Evolutionary conservation across 2,888 invertebrate genomes (phyloP).

Genomic region (Zhengitettix transpicula): DNA sequence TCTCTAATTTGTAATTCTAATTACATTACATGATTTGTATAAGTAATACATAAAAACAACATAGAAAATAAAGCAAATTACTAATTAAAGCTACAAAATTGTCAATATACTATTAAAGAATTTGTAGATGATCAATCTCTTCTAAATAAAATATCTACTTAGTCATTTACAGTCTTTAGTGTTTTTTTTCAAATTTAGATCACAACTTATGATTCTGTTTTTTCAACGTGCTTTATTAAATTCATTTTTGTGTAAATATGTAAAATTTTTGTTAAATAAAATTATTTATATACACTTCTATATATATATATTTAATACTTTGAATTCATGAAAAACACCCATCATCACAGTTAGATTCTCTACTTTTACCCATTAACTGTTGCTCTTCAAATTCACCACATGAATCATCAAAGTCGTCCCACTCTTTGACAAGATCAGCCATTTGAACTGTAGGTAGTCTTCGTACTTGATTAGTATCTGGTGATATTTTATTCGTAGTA

Average conservation of each 20-base stretch:
- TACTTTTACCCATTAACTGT: not conserved
- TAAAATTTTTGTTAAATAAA: too few species aligned
- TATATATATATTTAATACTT: not conserved
- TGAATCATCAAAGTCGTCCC: conserved; percentile 9
- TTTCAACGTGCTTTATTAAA: too few species aligned
- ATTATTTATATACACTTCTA: not conserved
- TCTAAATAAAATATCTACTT: not conserved
- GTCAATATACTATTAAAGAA: not conserved
- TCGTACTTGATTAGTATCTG: not conserved
- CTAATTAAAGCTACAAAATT: not conserved
- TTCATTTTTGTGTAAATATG: too few species aligned
- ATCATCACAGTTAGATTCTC: not conserved
- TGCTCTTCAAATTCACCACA: not conserved
- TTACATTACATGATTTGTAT: too few species aligned
- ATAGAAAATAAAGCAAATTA: too few species aligned
- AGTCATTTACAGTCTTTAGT: not conserved
- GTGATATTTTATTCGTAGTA: not conserved
- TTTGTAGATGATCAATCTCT: not conserved
- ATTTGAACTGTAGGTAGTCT: conserved; percentile 3
- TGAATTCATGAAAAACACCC: not conserved
- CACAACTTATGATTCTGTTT: not conserved
- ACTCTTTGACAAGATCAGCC: conserved; percentile 8
- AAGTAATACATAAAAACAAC: too few species aligned
- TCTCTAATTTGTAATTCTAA: too few species aligned
- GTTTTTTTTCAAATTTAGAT: not conserved